Percentiles rank a stretch among this genome's conserved stretches.
Evolutionary conservation across 2,797 vertebrate species (phyloP).

Genomic region (Macrochelys suwanniensis): DNA sequence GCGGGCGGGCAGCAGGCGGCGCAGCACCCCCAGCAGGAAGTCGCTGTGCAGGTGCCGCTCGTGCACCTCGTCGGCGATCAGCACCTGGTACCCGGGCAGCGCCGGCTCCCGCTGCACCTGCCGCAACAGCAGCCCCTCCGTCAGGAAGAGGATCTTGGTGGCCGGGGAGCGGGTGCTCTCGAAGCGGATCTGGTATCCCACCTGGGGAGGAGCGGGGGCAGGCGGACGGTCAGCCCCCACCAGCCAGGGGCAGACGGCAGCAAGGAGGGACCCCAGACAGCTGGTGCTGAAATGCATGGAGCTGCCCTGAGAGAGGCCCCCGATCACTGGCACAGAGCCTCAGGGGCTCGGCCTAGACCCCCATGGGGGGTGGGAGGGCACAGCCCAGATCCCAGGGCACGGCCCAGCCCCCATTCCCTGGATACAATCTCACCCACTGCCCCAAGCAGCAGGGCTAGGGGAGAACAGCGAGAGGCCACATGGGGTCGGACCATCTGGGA

Average conservation of each 20-base stretch:
- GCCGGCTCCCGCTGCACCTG: conserved; percentile 88
- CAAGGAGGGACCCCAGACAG: background rate
- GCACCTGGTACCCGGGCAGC: conserved; percentile 85
- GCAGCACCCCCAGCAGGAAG: conserved; percentile 91
- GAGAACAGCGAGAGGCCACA: background rate
- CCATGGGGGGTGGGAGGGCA: no score
- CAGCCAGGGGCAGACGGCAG: background rate
- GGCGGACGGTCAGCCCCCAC: rapidly evolving
- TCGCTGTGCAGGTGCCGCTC: conserved; percentile 94
- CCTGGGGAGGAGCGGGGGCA: conserved; percentile 70
- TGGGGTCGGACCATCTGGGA: background rate
- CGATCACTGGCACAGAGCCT: no score
- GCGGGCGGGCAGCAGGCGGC: conserved; percentile 81
- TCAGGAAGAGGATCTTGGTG: conserved; percentile 92
- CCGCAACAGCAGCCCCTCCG: conserved; percentile 92
- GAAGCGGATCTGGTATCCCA: conserved; percentile 95
- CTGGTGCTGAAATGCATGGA: no score
- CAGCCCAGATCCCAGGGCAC: no score
- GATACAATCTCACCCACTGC: no score
- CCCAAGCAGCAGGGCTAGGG: background rate
- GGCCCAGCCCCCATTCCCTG: no score
- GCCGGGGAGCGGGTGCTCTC: conserved; percentile 87
- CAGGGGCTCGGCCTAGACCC: no score
- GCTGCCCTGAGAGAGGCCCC: no score
- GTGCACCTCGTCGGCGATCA: conserved; percentile 93